Base-by-base conservation (phyloP, 64 coral and sea anemone genomes). In the Dendronephthya gigantea region DNA sequence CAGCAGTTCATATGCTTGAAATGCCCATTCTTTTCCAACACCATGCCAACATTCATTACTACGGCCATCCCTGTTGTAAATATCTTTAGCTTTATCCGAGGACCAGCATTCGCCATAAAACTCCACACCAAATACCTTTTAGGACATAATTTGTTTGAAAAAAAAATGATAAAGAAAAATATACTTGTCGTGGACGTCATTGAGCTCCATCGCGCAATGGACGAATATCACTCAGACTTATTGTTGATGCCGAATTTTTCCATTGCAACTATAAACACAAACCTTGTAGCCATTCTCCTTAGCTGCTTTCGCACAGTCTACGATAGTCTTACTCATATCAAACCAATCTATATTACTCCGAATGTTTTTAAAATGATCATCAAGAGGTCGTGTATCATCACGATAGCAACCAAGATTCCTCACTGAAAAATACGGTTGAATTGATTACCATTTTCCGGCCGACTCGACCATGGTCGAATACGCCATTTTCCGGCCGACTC, bases 31-130 rank as follows among this genome's bases (percentile, higher is more conserved):
- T 79, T 79, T 79, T 12, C 72, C 72, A 30, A 79, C 72, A 33
- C 72, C 72, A 34, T 79, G 16, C 72, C 72, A 79, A 79, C 72
- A 79, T 12, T 30, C 32, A 6, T 34, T 0, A 79, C 72, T 79
- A 11, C 14, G 2, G 15, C 72, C 72, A 35, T 79, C 72, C 36
- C 36, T 79, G 29, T 79, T 79, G 8, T 79, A 79, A 0, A 79
- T 39, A 17, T 79, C 72, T 39, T 79, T 79, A 6, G 72, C 72
- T 36, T 34, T 79, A 79, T 29, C 6, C 22, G 72, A 79, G 11
- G 72, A 79, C 72, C 72, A 79, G 17, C 72, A 79, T 34, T 79
- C 72, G 28, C 72, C 72, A 79, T 79, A 79, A 34, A 1, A 79
- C 22, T 79, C 27, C 11, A 79, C 32, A 28, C 72, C 72, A 79